Evolutionary conservation across 2,888 invertebrate genomes (phyloP).

Genomic region (Tetragonisca angustula): DNA sequence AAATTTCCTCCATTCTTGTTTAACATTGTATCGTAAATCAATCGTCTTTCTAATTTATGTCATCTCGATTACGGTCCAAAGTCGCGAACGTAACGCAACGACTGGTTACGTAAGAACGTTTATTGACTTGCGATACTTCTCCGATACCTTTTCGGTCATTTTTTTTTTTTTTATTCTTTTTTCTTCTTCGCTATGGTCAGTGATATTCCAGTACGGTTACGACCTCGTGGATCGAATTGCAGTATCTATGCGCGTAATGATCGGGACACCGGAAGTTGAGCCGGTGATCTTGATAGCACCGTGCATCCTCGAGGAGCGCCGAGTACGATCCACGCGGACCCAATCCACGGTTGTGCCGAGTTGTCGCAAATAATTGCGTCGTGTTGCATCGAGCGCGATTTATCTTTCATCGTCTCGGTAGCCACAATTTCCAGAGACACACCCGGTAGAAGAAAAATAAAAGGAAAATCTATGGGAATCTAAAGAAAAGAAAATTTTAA

Average conservation of each 20-base stretch:
- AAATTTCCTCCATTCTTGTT: not conserved
- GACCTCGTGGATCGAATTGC: constrained; percentile 62
- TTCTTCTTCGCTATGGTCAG: not conserved
- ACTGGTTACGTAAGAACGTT: constrained; percentile 46
- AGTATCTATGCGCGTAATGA: constrained; percentile 49
- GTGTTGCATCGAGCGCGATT: not conserved
- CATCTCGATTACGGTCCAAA: not conserved
- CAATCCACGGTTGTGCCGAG: not conserved
- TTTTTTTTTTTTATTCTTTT: constrained; percentile 8
- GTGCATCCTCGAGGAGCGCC: constrained; percentile 29
- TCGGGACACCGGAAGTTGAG: constrained; percentile 58
- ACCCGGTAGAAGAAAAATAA: too few species aligned
- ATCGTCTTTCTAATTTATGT: constrained; percentile 9
- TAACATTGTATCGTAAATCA: not conserved
- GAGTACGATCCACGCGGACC: constrained; percentile 16
- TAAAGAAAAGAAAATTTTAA: too few species aligned
- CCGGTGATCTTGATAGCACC: constrained; percentile 55
- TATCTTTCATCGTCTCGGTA: not conserved
- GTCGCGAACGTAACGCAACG: constrained; percentile 22
- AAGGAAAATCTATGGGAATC: too few species aligned
- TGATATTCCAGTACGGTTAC: constrained; percentile 10
- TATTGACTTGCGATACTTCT: constrained; percentile 30
- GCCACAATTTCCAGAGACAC: too few species aligned
- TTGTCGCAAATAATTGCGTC: constrained; percentile 8
- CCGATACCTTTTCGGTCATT: constrained; percentile 21